Base-by-base conservation (phyloP, 92 coral and sea anemone species). In the Actinernus sp. region DNA sequence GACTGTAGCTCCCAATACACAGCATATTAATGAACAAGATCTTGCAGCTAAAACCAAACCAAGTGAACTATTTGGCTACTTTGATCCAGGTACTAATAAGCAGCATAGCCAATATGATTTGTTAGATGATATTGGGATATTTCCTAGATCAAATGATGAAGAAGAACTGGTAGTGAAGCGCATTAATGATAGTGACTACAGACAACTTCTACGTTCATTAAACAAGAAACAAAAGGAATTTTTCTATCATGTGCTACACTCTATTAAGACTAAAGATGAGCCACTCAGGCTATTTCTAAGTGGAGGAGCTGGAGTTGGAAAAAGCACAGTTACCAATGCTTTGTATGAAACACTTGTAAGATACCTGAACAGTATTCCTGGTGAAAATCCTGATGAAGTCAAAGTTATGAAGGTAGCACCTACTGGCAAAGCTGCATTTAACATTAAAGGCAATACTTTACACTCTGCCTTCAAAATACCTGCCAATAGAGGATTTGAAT, bases 271-370 rank as follows among this genome's bases (percentile, higher is more conserved):
- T 0, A 39, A 58, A 32, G 78, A 74, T 49, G 54, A 74, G 5
- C 89, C 61, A 20, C 59, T 74, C 12, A n/a, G n/a, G n/a, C n/a
- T n/a, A n/a, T n/a, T n/a, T n/a, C n/a, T n/a, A n/a, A n/a, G n/a
- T n/a, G n/a, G 88, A 36, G 83, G 89, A 16, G 89, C 79, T 21
- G 87, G 91, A 8, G 91, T 85, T 38, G 91, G 91, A 19, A 85
- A 85, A 72, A 22, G 64, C 3, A 68, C 76, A 4, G 80, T 84
- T 19, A 84, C 90, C 14, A 83, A 76, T 82, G 88, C 88, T 14
- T 50, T 75, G 59, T 83, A 83, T 75, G 90, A 76, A 52, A 85
- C 93, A 26, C 76, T 82, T 7, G 36, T 82, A 1, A 61, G 61
- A 48, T 86, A 82, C 18, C 27, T 82, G 0, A 70, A 70, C 52